Evolutionary conservation across 2,888 invertebrate genomes (phyloP).

Genomic region (Lasioglossum malachurum): DNA sequence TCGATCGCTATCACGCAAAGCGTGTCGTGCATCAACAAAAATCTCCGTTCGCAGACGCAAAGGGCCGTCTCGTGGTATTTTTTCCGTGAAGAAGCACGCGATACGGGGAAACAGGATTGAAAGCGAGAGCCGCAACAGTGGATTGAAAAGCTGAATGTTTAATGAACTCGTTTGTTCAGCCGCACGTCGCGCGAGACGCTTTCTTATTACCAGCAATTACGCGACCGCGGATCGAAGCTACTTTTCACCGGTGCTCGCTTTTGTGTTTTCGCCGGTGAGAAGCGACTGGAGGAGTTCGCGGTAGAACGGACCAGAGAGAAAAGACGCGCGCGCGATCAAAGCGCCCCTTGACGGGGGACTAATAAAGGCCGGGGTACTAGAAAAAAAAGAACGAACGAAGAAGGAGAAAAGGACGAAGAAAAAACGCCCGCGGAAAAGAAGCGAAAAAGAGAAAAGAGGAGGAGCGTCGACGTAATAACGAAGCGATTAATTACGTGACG

Average conservation of each 20-base stretch:
- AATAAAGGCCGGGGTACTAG: slow-evolving; percentile 21
- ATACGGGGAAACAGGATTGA: slow-evolving; percentile 6
- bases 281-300: slow-evolving; percentile 22
- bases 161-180: slow-evolving; percentile 18
- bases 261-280: slow-evolving; percentile 20
- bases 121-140: background rate
- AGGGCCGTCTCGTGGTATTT: background rate
- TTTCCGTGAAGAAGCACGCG: background rate
- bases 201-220: slow-evolving; percentile 46
- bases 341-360: slow-evolving; percentile 25
- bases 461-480: slow-evolving; percentile 34
- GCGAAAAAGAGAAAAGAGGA: slow-evolving; percentile 9
- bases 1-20: background rate
- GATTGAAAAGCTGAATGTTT: slow-evolving; percentile 14
- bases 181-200: slow-evolving; percentile 19
- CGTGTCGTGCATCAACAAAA: background rate
- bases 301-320: slow-evolving; percentile 18
- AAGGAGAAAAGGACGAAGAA: background rate
- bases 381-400: background rate
- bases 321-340: slow-evolving; percentile 32
- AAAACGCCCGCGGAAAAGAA: background rate
- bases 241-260: slow-evolving; percentile 27
- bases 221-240: slow-evolving; percentile 36
- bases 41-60: background rate
- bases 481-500: slow-evolving; percentile 56